Evolutionary conservation across 2,113 vertebrate genomes (phyloP).

Genomic region (Anarrhichthys ocellatus): DNA sequence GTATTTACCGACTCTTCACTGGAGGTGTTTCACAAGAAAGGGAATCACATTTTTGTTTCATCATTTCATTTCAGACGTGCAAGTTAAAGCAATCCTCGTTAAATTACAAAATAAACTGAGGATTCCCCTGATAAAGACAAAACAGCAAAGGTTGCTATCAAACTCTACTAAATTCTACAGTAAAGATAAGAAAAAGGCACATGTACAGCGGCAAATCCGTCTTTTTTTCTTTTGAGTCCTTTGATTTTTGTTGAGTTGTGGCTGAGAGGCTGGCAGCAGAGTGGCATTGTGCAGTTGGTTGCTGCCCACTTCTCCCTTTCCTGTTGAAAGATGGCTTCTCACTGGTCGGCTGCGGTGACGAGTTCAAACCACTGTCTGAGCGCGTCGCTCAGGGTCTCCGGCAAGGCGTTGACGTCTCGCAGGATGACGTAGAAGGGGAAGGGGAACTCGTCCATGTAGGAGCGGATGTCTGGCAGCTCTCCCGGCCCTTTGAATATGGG

Average conservation of each 20-base stretch:
- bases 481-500: constrained; percentile 94
- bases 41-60: constrained; percentile 65
- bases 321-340: constrained; percentile 38
- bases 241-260: neutral
- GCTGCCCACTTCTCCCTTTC: neutral
- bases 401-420: constrained; percentile 91
- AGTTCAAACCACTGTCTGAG: constrained; percentile 99
- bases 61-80: constrained; percentile 67
- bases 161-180: constrained; percentile 64
- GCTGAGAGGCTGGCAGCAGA: constrained; percentile 64
- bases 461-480: constrained; percentile 94
- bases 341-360: constrained; percentile 89
- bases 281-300: constrained; percentile 51
- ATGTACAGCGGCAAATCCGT: constrained; percentile 73
- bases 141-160: constrained; percentile 59
- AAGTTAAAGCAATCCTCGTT: constrained; percentile 65
- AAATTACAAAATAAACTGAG: constrained; percentile 60
- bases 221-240: constrained; percentile 11
- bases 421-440: constrained; percentile 98
- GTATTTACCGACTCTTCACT: constrained; percentile 63
- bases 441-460: constrained; percentile 99
- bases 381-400: constrained; percentile 95
- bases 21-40: constrained; percentile 48
- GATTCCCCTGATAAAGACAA: constrained; percentile 62
- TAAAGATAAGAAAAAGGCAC: constrained; percentile 80